Percentiles rank a stretch among this genome's conserved stretches.
Evolutionary conservation across 2,888 invertebrate genomes (phyloP).

Genomic region (Cerceris rybyensis): DNA sequence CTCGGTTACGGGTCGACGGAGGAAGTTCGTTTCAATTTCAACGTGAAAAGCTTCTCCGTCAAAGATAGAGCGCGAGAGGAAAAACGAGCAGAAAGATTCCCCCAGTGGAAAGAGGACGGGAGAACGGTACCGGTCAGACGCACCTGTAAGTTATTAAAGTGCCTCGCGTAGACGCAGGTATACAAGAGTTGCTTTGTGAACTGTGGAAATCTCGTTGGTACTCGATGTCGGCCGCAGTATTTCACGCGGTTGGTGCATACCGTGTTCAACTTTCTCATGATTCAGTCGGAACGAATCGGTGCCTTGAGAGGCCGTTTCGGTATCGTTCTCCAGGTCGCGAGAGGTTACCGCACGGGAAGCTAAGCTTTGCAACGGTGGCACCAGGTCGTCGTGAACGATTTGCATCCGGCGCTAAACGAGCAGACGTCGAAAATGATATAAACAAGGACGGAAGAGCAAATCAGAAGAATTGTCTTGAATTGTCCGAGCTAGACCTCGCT

Average conservation of each 20-base stretch:
- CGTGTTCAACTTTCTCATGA: constrained; percentile 41
- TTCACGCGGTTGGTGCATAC: constrained; percentile 16
- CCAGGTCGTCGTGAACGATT: constrained; percentile 69
- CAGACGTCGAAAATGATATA: constrained; percentile 75
- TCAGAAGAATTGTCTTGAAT: constrained; percentile 36
- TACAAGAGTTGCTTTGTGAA: constrained; percentile 14
- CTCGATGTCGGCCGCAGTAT: constrained; percentile 15
- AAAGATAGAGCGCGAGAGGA: too few species aligned
- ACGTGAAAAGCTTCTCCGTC: background rate
- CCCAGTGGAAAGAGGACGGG: too few species aligned
- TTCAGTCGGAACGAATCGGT: constrained; percentile 31
- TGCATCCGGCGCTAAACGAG: constrained; percentile 74
- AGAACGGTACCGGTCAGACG: constrained; percentile 23
- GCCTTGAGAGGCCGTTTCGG: constrained; percentile 3
- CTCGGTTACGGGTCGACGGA: background rate
- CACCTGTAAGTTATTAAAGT: constrained; percentile 36
- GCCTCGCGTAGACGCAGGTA: constrained; percentile 7
- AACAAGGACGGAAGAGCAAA: constrained; percentile 54
- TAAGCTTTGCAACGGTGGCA: constrained; percentile 52
- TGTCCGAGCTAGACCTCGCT: constrained; percentile 5
- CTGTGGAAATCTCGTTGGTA: constrained; percentile 26
- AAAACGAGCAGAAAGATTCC: too few species aligned
- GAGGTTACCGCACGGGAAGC: background rate
- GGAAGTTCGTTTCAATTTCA: background rate
- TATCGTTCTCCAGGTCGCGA: background rate